Evolutionary conservation across 2,797 vertebrate species (phyloP).

Genomic region (Tragopan temminckii): DNA sequence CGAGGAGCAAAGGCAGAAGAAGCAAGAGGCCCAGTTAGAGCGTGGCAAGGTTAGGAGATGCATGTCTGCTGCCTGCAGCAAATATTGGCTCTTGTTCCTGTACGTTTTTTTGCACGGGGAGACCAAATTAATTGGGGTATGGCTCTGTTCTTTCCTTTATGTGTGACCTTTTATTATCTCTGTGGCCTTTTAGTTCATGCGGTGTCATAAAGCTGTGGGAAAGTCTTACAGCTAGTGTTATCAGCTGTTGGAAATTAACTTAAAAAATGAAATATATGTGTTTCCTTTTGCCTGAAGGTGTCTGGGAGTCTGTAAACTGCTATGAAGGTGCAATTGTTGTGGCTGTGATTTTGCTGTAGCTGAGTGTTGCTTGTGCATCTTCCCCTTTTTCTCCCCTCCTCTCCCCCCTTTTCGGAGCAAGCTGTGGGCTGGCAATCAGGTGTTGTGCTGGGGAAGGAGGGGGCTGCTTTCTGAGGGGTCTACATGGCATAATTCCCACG

Average conservation of each 20-base stretch:
- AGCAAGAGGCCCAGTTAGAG: constrained; percentile 78
- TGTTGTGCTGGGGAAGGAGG: constrained; percentile 55
- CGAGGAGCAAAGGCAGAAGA: constrained; percentile 78
- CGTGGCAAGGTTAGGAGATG: constrained; percentile 76
- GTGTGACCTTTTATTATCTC: constrained; percentile 80
- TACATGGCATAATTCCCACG: constrained; percentile 85
- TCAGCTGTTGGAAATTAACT: constrained; percentile 76
- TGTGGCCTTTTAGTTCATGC: constrained; percentile 72
- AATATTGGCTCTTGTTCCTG: constrained; percentile 75
- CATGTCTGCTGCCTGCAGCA: constrained; percentile 71
- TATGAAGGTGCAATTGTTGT: constrained; percentile 53
- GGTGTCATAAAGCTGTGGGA: constrained; percentile 79
- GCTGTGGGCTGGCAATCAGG: constrained; percentile 78
- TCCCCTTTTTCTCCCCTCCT: background rate
- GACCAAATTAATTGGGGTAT: constrained; percentile 80
- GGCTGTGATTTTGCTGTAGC: constrained; percentile 41
- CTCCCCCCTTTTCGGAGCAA: background rate
- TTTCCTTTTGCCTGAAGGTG: constrained; percentile 72
- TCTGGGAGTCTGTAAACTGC: constrained; percentile 57
- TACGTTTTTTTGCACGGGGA: constrained; percentile 79
- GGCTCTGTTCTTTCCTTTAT: constrained; percentile 79
- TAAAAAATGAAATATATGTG: constrained; percentile 58
- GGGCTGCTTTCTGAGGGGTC: constrained; percentile 60
- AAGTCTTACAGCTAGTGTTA: constrained; percentile 62
- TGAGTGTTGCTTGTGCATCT: constrained; percentile 52